Evolutionary conservation across 2,113 vertebrate species (phyloP), one percentile per base, ranked within the genome.

Genomic region (Gambusia affinis): DNA sequence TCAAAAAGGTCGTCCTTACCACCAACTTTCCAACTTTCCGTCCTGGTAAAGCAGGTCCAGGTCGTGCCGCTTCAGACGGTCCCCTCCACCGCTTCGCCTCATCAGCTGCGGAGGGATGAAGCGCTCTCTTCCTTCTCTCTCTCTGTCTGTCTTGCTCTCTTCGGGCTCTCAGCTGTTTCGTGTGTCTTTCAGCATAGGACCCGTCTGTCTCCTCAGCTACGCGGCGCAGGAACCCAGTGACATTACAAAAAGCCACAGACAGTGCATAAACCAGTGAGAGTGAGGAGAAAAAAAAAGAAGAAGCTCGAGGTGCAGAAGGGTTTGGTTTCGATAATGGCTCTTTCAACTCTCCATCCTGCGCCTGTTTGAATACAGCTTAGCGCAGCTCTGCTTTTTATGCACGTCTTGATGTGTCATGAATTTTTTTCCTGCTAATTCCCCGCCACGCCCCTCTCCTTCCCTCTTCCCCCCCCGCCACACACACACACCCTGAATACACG

Each of bases 71-170:
- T n/a, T 74, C 67, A 60, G 33, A 44, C 6, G 5, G 64, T 47
- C 60, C 72, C 30, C 12, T 81, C 80, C 3, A n/a, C 24, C 30
- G 60, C 69, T 70, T 47, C 39, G 35, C 6, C 72, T 79, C 30
- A 10, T 12, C 51, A 17, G 60, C 7, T 30, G 68, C n/a, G 10
- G 79, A 61, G 70, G 76, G 76, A 79, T 60, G 76, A 67, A 4
- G 4, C 64, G 72, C 57, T 60, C 28, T 81, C 54, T 63, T 82
- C 33, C 31, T 14, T 73, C 11, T 3, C 62, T 74, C 31, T 33
- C 31, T 6, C 31, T 30, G 2, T 30, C 29, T 33, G 5, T 33
- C 35, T 10, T 11, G 11, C 35, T 37, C 35, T 37, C 35, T 37
- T 37, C 35, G 12, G 35, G 35, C 35, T 37, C 10, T 37, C 28